A percentile compares a stretch with the other conserved stretches of the same genome.
These are phyloP conservation scores for Polydrusus tereticollis DNA, from an alignment of 2,888 invertebrate genomes.

Conservation along the genomic window DNA sequence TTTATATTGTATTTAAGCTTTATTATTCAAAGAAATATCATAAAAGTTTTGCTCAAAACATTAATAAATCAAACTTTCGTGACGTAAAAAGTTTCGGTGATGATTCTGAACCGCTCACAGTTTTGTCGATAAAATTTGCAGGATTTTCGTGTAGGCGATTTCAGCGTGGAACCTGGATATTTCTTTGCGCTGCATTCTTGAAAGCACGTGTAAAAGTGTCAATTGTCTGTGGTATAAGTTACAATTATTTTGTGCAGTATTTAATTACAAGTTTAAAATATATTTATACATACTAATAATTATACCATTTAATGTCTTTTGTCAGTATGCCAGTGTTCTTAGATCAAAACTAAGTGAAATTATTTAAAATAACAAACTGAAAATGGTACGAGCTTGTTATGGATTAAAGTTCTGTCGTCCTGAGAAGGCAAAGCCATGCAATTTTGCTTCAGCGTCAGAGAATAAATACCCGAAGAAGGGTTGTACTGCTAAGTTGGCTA, in stretches of 20 bases:
- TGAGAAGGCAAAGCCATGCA: background rate
- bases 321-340: background rate
- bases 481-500: slow-evolving; percentile 7
- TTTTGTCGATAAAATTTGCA: slow-evolving; percentile 7
- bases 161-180: background rate
- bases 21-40: background rate
- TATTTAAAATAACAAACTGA: background rate
- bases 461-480: background rate
- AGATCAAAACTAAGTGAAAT: background rate
- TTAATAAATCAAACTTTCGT: background rate
- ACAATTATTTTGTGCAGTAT: too few relatives aligned
- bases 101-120: background rate
- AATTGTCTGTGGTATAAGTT: too few relatives aligned
- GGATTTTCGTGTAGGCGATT: background rate
- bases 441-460: background rate
- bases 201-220: background rate
- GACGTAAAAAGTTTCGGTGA: background rate
- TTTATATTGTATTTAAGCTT: too few relatives aligned
- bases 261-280: too few relatives aligned
- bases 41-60: background rate
- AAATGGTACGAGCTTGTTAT: slow-evolving; percentile 4
- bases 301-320: too few relatives aligned
- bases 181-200: background rate
- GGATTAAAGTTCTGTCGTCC: background rate
- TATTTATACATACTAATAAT: too few relatives aligned